phyloP scores from a whole-genome alignment of 2,797 vertebrate species.

The Anguilla anguilla region DNA sequence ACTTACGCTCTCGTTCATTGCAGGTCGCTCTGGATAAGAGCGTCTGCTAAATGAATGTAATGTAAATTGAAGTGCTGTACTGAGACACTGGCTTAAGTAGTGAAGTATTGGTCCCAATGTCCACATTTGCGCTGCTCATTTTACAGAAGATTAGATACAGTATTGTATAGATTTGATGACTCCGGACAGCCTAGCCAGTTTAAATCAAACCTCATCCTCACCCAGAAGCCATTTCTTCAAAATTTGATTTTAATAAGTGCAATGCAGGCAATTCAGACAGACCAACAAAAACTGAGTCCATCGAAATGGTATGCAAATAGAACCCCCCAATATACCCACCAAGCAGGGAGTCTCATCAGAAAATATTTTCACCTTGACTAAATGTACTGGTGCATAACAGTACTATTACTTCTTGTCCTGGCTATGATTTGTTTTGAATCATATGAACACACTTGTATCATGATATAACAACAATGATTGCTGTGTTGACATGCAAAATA shows the following conservation, averaged over 20 bases:
- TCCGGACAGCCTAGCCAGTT: not conserved
- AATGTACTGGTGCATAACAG: not conserved
- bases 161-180: not conserved
- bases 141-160: not conserved
- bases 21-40: not conserved
- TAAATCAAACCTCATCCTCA: not conserved
- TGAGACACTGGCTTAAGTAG: not conserved
- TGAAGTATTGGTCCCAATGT: not conserved
- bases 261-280: too few species aligned
- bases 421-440: not conserved
- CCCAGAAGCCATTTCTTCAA: not conserved
- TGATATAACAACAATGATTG: not conserved
- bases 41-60: not conserved
- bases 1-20: not conserved
- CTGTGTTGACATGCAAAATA: not conserved
- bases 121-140: not conserved
- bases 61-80: constrained; percentile 2
- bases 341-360: too few species aligned
- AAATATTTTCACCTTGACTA: not conserved
- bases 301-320: too few species aligned
- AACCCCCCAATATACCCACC: too few species aligned
- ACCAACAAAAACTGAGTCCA: too few species aligned
- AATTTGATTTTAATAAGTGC: not conserved
- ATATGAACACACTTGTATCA: not conserved
- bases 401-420: not conserved